Percentiles rank a stretch among this genome's conserved stretches.
Evolutionary conservation across 2,888 invertebrate genomes (phyloP).

Genomic region (Drosophila nr. perissopoda): DNA sequence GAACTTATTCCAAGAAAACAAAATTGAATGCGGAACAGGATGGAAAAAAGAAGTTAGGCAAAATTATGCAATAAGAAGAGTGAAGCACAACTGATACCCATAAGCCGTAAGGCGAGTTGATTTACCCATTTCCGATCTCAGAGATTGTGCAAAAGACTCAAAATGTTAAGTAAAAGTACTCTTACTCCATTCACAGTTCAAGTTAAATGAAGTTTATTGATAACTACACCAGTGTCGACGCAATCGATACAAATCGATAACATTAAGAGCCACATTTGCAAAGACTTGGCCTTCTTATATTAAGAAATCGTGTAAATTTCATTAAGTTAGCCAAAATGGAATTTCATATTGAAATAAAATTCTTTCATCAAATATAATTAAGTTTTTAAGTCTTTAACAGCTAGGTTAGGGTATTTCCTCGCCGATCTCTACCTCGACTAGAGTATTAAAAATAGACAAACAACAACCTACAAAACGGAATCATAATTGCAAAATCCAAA

Average conservation of each 20-base stretch:
- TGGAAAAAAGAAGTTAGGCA: neutral
- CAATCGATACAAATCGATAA: neutral
- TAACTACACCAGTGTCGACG: too few relatives aligned
- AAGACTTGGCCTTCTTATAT: neutral
- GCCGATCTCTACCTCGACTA: neutral
- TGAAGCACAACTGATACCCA: neutral
- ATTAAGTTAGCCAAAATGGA: accelerated
- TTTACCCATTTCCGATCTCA: neutral
- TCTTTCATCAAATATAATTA: too few relatives aligned
- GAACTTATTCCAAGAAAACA: neutral
- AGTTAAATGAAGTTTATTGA: neutral
- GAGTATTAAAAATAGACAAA: neutral
- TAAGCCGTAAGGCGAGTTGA: neutral
- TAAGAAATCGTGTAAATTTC: neutral
- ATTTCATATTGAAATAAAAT: neutral
- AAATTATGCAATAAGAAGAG: neutral
- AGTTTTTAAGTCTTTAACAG: neutral
- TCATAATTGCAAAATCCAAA: neutral
- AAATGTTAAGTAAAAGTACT: neutral
- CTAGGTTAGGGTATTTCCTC: neutral
- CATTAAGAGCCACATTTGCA: neutral
- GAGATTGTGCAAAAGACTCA: neutral
- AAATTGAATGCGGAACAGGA: neutral
- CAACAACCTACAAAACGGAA: neutral
- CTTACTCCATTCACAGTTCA: neutral